Conservation (phyloP, 1,140 invertebrate species). For the Subanguina moxae region DNA sequence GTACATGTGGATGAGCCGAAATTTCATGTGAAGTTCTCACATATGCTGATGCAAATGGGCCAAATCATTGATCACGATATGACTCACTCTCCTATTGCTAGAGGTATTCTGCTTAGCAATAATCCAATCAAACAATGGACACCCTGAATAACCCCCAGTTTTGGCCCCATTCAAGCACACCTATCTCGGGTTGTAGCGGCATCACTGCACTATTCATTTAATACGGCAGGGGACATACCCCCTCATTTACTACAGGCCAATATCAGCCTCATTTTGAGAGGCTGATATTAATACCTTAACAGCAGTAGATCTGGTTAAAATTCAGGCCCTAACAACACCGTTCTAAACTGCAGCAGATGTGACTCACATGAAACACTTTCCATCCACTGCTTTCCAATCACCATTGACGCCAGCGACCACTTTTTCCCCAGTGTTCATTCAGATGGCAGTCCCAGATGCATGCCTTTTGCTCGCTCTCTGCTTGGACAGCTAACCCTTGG, state of each 20-base stretch:
- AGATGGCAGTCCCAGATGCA: conserved; percentile 76
- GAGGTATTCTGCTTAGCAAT: background rate
- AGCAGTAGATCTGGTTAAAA: background rate
- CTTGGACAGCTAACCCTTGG: conserved; percentile 76
- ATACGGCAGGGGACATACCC: too few relatives aligned
- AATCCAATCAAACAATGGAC: too few relatives aligned
- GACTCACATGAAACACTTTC: conserved; percentile 53
- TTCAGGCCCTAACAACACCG: conserved; percentile 49
- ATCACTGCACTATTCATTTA: too few relatives aligned
- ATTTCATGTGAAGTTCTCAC: conserved; percentile 52
- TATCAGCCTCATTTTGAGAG: too few relatives aligned
- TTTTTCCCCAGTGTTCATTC: conserved; percentile 66
- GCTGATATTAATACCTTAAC: too few relatives aligned
- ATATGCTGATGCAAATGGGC: conserved; percentile 61
- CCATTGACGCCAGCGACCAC: conserved; percentile 65
- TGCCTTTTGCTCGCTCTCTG: conserved; percentile 85
- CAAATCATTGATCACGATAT: conserved; percentile 77
- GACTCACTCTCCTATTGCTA: too few relatives aligned
- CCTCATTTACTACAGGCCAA: too few relatives aligned
- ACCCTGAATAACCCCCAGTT: too few relatives aligned
- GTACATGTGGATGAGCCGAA: conserved; percentile 74
- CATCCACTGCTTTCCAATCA: conserved; percentile 65
- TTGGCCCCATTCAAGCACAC: too few relatives aligned
- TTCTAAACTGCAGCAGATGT: conserved; percentile 56
- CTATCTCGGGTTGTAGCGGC: too few relatives aligned